Evolutionary conservation across 2,797 vertebrate species (phyloP).

Genomic region (Acanthurus tractus): DNA sequence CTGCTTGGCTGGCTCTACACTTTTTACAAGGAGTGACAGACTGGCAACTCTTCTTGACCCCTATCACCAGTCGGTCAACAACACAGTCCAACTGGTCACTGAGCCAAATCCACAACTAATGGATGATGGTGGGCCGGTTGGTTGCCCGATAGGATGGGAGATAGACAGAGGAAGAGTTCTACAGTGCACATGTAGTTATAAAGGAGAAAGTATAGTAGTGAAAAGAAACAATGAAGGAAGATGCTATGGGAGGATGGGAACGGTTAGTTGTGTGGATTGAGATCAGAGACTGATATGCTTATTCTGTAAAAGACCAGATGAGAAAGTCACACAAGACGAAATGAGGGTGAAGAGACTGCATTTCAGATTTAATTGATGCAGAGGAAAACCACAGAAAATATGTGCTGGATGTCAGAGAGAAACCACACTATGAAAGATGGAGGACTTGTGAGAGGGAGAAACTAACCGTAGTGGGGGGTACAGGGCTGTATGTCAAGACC

Average conservation of each 20-base stretch:
- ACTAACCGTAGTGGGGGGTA: slow-evolving; percentile 28
- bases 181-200: not conserved
- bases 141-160: slow-evolving; percentile 3
- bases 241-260: slow-evolving; percentile 2
- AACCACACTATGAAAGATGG: slow-evolving; percentile 23
- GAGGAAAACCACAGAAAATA: slow-evolving; percentile 45
- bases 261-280: slow-evolving; percentile 16
- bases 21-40: slow-evolving; percentile 21
- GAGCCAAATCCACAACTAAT: slow-evolving; percentile 34
- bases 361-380: slow-evolving; percentile 32
- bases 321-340: slow-evolving; percentile 7
- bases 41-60: slow-evolving; percentile 32
- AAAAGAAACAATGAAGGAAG: slow-evolving; percentile 6
- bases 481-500: slow-evolving; percentile 42
- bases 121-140: slow-evolving; percentile 10
- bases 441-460: slow-evolving; percentile 31
- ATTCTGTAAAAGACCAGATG: slow-evolving; percentile 10
- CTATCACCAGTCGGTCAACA: slow-evolving; percentile 30
- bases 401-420: slow-evolving; percentile 33
- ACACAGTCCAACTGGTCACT: slow-evolving; percentile 40
- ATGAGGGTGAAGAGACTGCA: slow-evolving; percentile 14
- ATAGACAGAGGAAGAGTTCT: slow-evolving; percentile 7
- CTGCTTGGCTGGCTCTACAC: slow-evolving; percentile 17
- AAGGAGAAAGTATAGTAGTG: not conserved
- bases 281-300: slow-evolving; percentile 1